Base-by-base conservation (phyloP, 92 coral and sea anemone species). In the Blastomussa wellsi region DNA sequence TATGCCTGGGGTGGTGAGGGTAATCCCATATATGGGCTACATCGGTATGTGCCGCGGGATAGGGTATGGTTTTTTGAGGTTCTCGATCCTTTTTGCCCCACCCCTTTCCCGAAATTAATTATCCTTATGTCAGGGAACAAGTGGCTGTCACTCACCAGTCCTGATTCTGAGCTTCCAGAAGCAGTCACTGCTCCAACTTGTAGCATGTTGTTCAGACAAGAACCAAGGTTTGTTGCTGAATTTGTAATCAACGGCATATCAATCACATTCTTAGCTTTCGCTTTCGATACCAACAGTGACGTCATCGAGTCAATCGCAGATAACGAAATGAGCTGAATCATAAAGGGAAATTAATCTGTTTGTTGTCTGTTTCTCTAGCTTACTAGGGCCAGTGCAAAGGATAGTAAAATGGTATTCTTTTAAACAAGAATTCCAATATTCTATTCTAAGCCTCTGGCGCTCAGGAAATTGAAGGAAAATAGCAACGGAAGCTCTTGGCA, bases 201-300 rank as follows among this genome's bases (percentile, higher is more conserved):
- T 32, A 80, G n/a, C 42, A 42, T 33, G 76, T 67, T 80, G 31
- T 66, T 33, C 28, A 80, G 76, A 65, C 84, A 66, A 14, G 44
- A 33, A 10, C 28, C 64, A 28, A 80, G 28, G 84, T 66, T 80
- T 47, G 42, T 16, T 4, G 84, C 84, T 15, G 84, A 66, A 39
- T 64, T 55, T 32, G 59, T 80, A 8, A 80, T 80, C 84, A 80
- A 47, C 24, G 69, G 76, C 33, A 80, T 17, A 29, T 62, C 74
- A 41, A 14, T n/a, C 4, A 51, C 31, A n/a, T 79, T 36, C 72
- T 60, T 79, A 13, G 36, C 33, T n/a, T 59, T 44, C 15, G 83
- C 83, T 60, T 55, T 79, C 53, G 83, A 49, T 36, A 12, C 62
- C 35, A 79, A 16, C 1, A 79, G 31, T 41, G 83, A 79, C 13